These are phyloP conservation scores for Leptodactylus fallax DNA, from an alignment of 2,797 vertebrate genomes.

Conservation along the genomic window DNA sequence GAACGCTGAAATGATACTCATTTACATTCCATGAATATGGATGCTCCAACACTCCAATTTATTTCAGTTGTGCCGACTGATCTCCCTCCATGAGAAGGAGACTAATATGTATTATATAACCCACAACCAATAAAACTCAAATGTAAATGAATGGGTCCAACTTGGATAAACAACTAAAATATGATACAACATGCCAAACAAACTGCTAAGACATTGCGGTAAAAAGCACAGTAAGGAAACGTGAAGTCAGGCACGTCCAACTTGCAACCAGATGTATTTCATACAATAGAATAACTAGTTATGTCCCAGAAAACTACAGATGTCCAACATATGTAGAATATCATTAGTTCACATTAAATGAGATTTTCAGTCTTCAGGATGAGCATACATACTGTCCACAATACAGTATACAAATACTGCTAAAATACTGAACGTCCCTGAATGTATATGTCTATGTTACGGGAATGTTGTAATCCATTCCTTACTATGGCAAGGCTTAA, in stretches of 20 bases:
- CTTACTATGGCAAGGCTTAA: too few species aligned
- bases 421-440: too few species aligned
- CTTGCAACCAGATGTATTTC: background rate
- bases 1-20: too few species aligned
- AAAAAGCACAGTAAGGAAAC: background rate
- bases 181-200: background rate
- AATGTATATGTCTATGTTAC: too few species aligned
- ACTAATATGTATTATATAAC: background rate
- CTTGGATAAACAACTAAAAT: background rate
- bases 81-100: background rate
- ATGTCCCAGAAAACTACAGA: background rate
- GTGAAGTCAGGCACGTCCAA: background rate
- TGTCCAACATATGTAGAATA: too few species aligned
- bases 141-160: background rate
- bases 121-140: background rate
- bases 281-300: background rate
- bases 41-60: background rate
- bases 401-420: too few species aligned
- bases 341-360: too few species aligned
- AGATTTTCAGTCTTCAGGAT: too few species aligned
- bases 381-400: too few species aligned
- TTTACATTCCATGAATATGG: too few species aligned
- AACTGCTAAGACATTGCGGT: background rate
- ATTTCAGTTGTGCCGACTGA: background rate
- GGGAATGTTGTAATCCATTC: too few species aligned